Percentiles rank a stretch among this genome's conserved stretches.
Evolutionary conservation across 2,113 vertebrate genomes (phyloP).

Genomic region (Dasyurus viverrinus): DNA sequence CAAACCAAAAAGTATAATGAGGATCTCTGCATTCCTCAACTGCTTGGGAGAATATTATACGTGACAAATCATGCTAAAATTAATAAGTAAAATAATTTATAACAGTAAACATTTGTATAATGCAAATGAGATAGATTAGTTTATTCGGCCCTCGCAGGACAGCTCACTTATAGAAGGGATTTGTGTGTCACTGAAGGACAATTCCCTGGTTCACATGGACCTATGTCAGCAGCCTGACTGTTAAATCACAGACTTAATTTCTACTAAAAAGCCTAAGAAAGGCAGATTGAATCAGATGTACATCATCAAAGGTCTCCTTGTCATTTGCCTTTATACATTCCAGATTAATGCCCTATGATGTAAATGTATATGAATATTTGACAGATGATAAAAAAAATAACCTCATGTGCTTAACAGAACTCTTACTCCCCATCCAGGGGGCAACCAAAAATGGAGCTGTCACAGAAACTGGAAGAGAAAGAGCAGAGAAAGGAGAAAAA

Average conservation of each 20-base stretch:
- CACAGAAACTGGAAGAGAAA: neutral
- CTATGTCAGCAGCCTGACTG: neutral
- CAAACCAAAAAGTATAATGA: neutral
- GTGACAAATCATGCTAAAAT: neutral
- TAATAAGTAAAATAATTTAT: neutral
- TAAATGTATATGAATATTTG: neutral
- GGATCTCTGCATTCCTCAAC: neutral
- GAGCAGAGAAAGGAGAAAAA: neutral
- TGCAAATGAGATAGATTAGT: neutral
- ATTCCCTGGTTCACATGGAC: neutral
- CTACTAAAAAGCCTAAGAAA: neutral
- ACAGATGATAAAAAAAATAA: neutral
- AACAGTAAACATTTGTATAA: neutral
- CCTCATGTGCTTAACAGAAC: neutral
- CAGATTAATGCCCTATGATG: neutral
- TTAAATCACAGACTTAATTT: neutral
- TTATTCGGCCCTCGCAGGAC: neutral
- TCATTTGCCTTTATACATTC: neutral
- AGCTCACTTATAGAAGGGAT: neutral
- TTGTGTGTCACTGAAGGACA: neutral
- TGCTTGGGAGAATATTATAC: neutral
- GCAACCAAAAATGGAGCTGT: neutral
- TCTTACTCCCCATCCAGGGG: neutral
- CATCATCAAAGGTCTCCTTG: neutral
- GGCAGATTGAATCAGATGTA: neutral